A percentile compares a stretch with the other conserved stretches of the same genome.
Conservation (phyloP, 2,888 invertebrate species). For the Axea sp. region DNA sequence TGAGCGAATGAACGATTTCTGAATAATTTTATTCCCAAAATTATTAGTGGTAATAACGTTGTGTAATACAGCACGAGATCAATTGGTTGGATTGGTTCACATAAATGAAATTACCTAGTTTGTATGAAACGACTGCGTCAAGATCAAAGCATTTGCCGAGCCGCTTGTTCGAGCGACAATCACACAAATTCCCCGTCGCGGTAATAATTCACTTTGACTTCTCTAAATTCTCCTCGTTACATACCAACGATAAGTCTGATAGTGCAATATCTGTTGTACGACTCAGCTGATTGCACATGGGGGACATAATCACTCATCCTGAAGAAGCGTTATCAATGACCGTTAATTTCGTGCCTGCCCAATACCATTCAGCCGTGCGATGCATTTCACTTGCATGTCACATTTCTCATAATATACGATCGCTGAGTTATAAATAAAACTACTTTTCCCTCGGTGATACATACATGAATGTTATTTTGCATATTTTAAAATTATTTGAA, state of each 20-base stretch:
- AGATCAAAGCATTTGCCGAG: constrained; percentile 57
- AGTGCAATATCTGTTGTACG: constrained; percentile 49
- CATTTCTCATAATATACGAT: constrained; percentile 43
- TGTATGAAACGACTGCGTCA: constrained; percentile 53
- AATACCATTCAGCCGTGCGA: constrained; percentile 43
- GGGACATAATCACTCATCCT: constrained; percentile 58
- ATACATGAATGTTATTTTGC: constrained; percentile 23
- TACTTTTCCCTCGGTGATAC: constrained; percentile 22
- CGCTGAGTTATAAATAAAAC: constrained; percentile 31
- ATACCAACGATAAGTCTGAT: constrained; percentile 64
- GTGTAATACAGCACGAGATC: constrained; percentile 25
- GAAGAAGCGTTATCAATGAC: constrained; percentile 59
- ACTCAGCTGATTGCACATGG: constrained; percentile 59
- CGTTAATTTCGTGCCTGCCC: constrained; percentile 48
- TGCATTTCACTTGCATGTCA: constrained; percentile 44
- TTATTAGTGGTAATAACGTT: constrained; percentile 19
- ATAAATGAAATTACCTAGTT: constrained; percentile 57
- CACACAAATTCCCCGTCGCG: constrained; percentile 49
- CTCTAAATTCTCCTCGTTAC: constrained; percentile 62
- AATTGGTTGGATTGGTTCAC: constrained; percentile 36
- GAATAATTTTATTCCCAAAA: constrained; percentile 3
- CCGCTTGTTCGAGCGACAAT: constrained; percentile 58
- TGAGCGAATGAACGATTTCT: not conserved
- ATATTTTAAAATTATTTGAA: constrained; percentile 13
- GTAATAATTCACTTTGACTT: constrained; percentile 66